A percentile compares a stretch with the other conserved stretches of the same genome.
These are phyloP conservation scores for Apteryx owenii DNA, from an alignment of 2,113 vertebrate species.

Conservation along the genomic window DNA sequence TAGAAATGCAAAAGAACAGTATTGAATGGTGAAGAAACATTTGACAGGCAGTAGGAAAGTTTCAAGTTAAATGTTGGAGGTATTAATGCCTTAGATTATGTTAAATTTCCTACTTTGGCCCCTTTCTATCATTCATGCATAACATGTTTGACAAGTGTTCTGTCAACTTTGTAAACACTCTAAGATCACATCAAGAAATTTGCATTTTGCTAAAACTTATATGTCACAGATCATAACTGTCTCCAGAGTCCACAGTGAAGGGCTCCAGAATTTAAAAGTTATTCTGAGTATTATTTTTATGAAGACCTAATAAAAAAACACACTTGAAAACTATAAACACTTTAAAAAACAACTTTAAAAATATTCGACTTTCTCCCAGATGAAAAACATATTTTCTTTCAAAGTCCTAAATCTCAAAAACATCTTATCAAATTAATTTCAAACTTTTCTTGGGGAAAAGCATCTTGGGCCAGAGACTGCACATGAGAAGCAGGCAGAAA, in stretches of 20 bases:
- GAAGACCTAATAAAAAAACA: neutral
- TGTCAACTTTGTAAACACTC: neutral
- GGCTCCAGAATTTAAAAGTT: neutral
- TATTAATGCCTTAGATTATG: neutral
- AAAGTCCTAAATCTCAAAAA: neutral
- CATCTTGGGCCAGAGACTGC: neutral
- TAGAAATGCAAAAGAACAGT: neutral
- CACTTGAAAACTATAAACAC: neutral
- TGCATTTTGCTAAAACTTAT: neutral
- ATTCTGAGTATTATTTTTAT: neutral
- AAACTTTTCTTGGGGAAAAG: neutral
- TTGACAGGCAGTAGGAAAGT: neutral
- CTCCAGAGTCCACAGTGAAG: neutral
- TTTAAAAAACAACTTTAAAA: neutral
- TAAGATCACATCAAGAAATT: neutral
- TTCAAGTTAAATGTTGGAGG: neutral
- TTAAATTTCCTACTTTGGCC: neutral
- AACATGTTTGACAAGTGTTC: neutral
- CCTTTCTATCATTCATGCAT: neutral
- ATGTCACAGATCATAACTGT: neutral
- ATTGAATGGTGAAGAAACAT: neutral
- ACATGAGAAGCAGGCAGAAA: neutral
- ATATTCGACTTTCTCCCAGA: neutral
- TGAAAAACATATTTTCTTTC: neutral
- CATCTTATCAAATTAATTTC: neutral